Base-by-base conservation (phyloP, 2,888 invertebrate genomes). In the Chydorus sphaericus region DNA sequence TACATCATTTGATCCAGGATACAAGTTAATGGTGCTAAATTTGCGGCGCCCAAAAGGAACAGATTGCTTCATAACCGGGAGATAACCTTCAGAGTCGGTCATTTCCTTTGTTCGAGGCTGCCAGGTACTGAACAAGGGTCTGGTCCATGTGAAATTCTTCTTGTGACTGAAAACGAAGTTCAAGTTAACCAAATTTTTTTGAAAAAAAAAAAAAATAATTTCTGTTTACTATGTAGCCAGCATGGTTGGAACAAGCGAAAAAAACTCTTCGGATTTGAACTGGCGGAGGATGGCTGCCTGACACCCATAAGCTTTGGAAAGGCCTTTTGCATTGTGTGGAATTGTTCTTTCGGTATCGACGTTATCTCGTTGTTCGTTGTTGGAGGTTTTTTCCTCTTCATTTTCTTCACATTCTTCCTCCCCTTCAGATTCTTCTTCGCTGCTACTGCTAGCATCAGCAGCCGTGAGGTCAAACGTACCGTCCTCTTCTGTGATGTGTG, bases 371-470 rank as follows among this genome's bases (percentile, higher is more conserved):
- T 26, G 23, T 14, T 23, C 44, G 3, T 39, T 16, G 5, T 8
- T 16, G 8, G 20, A 18, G 33, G 18, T 26, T 11, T 20, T 50
- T 53, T n/a, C 62, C 59, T n/a, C 58, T 71, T 70, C 2, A 60
- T 57, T 18, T 64, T 54, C n/a, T 53, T 57, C 4, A 68, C 61
- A 58, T 71, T 70, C 3, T 60, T 58, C 14, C 60, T 36, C 28
- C 68, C 64, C 28, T 65, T 64, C 5, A 63, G 56, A 39, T 16
- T 52, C 52, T 10, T 52, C 52, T 14, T 52, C 52, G 30, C 23
- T 36, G 16, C 20, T 23, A 10, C 36, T 37, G n/a, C 31, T 31
- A 18, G 26, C 29, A 16, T 28, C 29, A 31, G 10, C 20, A 20
- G 36, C 52, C 11, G 36, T 52, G 16, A 52, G 20, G 23, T 50